Conservation (phyloP, 2,797 vertebrate species). For the Perdix hodgsoniae region DNA sequence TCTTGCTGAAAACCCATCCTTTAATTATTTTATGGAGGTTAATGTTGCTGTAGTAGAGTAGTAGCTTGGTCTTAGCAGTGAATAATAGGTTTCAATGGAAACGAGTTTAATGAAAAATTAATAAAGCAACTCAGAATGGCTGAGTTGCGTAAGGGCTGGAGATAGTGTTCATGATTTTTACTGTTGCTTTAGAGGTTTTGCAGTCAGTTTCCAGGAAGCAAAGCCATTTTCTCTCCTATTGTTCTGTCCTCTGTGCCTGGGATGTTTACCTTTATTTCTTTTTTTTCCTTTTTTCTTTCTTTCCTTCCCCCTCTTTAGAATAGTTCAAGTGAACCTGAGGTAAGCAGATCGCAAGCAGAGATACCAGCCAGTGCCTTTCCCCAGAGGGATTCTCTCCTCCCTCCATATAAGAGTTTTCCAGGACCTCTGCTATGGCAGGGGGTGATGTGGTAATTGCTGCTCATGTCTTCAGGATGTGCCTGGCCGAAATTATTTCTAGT, state of each 20-base stretch:
- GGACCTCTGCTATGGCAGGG: background rate
- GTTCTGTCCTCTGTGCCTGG: background rate
- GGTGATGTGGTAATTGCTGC: background rate
- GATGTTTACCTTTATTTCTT: background rate
- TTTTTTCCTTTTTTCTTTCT: too few relatives aligned
- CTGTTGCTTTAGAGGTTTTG: background rate
- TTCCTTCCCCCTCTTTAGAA: rapidly evolving
- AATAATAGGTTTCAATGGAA: slow-evolving; percentile 54
- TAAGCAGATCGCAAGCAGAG: background rate
- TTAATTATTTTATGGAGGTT: slow-evolving; percentile 79
- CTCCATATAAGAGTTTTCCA: background rate
- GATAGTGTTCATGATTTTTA: background rate
- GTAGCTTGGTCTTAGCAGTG: slow-evolving; percentile 17
- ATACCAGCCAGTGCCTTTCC: rapidly evolving
- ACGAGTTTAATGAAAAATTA: slow-evolving; percentile 58
- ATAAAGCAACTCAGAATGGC: slow-evolving; percentile 23
- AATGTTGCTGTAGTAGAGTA: slow-evolving; percentile 46
- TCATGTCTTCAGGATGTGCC: background rate
- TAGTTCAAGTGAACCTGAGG: background rate
- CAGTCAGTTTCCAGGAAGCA: background rate
- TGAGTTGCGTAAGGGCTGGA: background rate
- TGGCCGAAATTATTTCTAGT: background rate
- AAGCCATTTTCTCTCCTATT: background rate
- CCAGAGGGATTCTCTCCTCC: background rate
- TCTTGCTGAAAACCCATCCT: slow-evolving; percentile 73